phyloP scores from a whole-genome alignment of 1,140 invertebrate genomes.

The Drosophila albomicans region DNA sequence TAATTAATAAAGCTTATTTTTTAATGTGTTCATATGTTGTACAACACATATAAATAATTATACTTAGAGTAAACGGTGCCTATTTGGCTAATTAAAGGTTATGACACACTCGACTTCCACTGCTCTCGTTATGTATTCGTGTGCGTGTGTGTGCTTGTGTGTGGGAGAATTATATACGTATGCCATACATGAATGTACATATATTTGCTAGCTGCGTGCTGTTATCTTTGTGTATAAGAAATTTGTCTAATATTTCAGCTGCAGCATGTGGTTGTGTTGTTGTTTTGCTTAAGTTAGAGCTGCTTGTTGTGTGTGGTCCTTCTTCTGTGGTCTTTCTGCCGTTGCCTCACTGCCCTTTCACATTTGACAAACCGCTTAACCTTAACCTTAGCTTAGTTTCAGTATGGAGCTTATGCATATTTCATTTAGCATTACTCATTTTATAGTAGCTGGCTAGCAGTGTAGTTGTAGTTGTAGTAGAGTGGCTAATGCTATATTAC shows the following conservation, averaged over 20 bases:
- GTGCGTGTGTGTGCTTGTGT: not conserved
- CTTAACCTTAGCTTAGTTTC: conserved; percentile 76
- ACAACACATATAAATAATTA: conserved; percentile 3
- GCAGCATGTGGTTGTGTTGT: conserved; percentile 1
- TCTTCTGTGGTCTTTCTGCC: conserved; percentile 29
- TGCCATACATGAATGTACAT: not conserved
- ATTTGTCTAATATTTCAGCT: conserved; percentile 45
- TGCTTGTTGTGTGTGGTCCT: conserved; percentile 24
- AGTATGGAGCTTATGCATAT: conserved; percentile 61
- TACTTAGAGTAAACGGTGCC: not conserved
- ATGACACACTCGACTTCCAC: not conserved
- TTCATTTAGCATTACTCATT: conserved; percentile 57
- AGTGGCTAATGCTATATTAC: conserved; percentile 56
- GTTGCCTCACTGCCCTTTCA: conserved; percentile 44
- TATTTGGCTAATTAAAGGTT: conserved; percentile 19
- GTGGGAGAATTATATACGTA: not conserved
- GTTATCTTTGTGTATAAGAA: conserved; percentile 33
- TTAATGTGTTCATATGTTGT: not conserved
- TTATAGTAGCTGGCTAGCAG: not conserved
- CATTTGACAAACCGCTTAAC: conserved; percentile 74
- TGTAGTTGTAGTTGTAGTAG: not conserved
- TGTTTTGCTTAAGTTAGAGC: conserved; percentile 18
- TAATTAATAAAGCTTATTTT: not conserved
- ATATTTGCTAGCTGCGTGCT: not conserved
- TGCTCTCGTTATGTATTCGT: not conserved